Base-by-base conservation (phyloP, 2,113 vertebrate genomes). In the Tragelaphus scriptus region DNA sequence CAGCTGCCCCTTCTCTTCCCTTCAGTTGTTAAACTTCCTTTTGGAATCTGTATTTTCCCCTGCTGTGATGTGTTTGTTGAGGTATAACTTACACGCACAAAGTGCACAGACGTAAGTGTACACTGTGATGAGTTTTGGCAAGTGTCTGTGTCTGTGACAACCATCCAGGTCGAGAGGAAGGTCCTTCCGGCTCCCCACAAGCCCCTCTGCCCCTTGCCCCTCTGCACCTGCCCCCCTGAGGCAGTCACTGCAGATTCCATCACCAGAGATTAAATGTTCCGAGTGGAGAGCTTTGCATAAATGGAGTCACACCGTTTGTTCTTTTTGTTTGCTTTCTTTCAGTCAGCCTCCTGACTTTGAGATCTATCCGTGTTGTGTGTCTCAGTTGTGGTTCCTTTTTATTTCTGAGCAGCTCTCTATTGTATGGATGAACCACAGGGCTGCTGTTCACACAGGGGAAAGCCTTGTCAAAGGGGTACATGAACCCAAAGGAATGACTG, bases 281-380 rank as follows among this genome's bases (percentile, higher is more conserved):
- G 1, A 10, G 36, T 2, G 40, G 0, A 4, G 75, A 44, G 15
- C n/a, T 11, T 6, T 6, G 53, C 3, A 0, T 19, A 0, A 1
- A 1, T 8, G 51, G 28, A 19, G 1, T 15, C 40, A 0, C 19
- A 0, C 81, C 4, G 15, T 16, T 0, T 23, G 77, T 1, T 56
- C n/a, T 1, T 9, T 21, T 15, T 28, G n/a, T 16, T 25, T 14
- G 30, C 19, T 85, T 28, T 26, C 77, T 44, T 25, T 16, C 8
- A 0, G 56, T 49, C 7, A 0, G 71, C n/a, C 49, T 49, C 15
- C 3, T 13, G 28, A 28, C 93, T 26, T 9, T 7, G 49, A 71
- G 80, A 2, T 8, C 59, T 71, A 0, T 26, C 2, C 0, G 0
- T n/a, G 49, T 25, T 2, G 0, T 2, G 6, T 3, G 68, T n/a